A percentile compares a stretch with the other conserved stretches of the same genome.
phyloP scores from a whole-genome alignment of 2,888 invertebrate genomes.

The Athalia cordata region DNA sequence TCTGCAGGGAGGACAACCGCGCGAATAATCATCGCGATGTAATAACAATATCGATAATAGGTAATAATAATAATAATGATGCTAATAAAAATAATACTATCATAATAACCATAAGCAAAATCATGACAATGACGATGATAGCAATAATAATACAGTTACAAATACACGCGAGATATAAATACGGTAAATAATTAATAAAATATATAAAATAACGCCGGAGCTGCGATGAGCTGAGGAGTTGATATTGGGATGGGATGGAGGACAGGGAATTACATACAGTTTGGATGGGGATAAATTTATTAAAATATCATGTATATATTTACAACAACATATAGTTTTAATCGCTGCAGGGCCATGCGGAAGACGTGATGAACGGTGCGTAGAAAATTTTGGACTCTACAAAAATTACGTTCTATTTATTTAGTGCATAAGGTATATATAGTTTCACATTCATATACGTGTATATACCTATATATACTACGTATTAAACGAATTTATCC shows the following conservation, averaged over 20 bases:
- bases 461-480: no score
- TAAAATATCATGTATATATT: conserved; percentile 22
- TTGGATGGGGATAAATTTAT: not conserved
- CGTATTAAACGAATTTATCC: no score
- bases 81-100: conserved; percentile 16
- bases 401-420: not conserved
- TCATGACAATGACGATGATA: conserved; percentile 4
- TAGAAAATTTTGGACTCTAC: not conserved
- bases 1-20: not conserved
- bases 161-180: conserved; percentile 29
- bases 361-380: not conserved
- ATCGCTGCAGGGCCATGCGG: not conserved
- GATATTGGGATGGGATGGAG: not conserved
- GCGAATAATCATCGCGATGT: conserved; percentile 10
- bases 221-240: not conserved
- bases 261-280: conserved; percentile 33
- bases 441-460: no score
- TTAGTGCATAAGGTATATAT: not conserved
- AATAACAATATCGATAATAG: conserved; percentile 36
- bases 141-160: conserved; percentile 33
- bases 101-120: conserved; percentile 18
- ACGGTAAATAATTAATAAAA: conserved; percentile 15
- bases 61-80: conserved; percentile 37
- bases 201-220: conserved; percentile 19
- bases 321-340: conserved; percentile 32